Evolutionary conservation across 2,888 invertebrate genomes (phyloP), one percentile per base, ranked within the genome.

Genomic region (Unio delphinus): DNA sequence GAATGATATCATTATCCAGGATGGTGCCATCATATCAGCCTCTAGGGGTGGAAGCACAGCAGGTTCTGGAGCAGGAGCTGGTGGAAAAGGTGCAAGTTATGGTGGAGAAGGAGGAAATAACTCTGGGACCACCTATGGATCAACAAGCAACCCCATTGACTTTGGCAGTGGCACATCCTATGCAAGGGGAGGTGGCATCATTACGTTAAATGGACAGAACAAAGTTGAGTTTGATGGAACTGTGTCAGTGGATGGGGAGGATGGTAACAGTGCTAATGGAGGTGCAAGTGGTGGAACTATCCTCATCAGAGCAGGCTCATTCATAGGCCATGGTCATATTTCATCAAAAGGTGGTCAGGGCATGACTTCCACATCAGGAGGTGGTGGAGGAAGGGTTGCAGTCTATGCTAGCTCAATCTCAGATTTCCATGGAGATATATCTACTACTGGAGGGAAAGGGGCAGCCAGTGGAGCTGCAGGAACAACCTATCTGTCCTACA

Each of bases 71-170:
- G 70, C 65, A 18, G 72, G 72, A 30, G 57, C 66, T 17, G 61
- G 65, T 0, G 30, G 55, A 8, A 59, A 56, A 55, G 84, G 84
- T 1, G 84, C 76, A 3, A 82, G 82, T 64, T 72, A 83, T 69
- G 84, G 84, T n/a, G 84, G 84, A 34, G 76, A 80, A 30, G 83
- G 83, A 20, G 80, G 80, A 34, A 59, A 18, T n/a, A 73, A 73
- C 56, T n/a, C 62, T 3, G 70, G 64, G 23, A 62, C 68, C 18
- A 73, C 75, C 11, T 82, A 82, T 67, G 83, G 82, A 18, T 78
- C 79, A 3, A 67, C 76, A 1, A 66, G 60, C 34, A 17, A 67
- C 1, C 81, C 82, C 20, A 45, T 30, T 11, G 66, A 69, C 3
- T 70, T 71, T 61, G 85, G 85, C 11, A 78, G 79, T 72, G 84